Evolutionary conservation across 1,140 invertebrate species (phyloP).

Genomic region (Brachionus rotundiformis): DNA sequence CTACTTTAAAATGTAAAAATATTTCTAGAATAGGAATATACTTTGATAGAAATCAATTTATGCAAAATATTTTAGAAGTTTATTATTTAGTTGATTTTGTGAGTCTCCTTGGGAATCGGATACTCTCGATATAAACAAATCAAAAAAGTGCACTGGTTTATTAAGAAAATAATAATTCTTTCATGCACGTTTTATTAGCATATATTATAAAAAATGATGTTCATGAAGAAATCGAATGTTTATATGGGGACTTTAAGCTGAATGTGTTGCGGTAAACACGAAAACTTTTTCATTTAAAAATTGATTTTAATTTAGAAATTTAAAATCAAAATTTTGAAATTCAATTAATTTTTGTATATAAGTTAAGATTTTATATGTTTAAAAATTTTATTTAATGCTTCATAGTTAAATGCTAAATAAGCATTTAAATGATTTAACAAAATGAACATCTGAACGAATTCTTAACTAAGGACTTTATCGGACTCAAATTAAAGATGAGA

Average conservation of each 20-base stretch:
- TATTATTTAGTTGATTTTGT: not conserved
- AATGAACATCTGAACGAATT: not conserved
- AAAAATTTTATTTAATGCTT: not conserved
- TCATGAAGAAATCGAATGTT: not conserved
- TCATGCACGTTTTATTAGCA: not conserved
- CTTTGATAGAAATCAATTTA: not conserved
- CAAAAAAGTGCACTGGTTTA: not conserved
- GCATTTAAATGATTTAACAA: not conserved
- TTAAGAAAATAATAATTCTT: not conserved
- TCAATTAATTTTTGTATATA: not conserved
- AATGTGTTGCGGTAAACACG: not conserved
- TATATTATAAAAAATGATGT: constrained; percentile 6
- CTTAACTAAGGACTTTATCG: not conserved
- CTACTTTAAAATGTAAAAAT: not conserved
- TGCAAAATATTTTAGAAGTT: not conserved
- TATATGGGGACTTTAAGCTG: not conserved
- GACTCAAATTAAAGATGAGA: not conserved
- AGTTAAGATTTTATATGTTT: not conserved
- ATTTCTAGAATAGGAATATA: not conserved
- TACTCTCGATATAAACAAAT: constrained; percentile 10
- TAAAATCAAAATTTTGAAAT: constrained; percentile 11
- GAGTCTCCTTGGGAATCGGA: constrained; percentile 3
- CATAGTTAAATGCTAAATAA: too few species aligned
- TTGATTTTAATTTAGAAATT: constrained; percentile 10
- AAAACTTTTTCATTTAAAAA: not conserved